Evolutionary conservation across 2,113 vertebrate species (phyloP).

Genomic region (Gymnarchus niloticus): DNA sequence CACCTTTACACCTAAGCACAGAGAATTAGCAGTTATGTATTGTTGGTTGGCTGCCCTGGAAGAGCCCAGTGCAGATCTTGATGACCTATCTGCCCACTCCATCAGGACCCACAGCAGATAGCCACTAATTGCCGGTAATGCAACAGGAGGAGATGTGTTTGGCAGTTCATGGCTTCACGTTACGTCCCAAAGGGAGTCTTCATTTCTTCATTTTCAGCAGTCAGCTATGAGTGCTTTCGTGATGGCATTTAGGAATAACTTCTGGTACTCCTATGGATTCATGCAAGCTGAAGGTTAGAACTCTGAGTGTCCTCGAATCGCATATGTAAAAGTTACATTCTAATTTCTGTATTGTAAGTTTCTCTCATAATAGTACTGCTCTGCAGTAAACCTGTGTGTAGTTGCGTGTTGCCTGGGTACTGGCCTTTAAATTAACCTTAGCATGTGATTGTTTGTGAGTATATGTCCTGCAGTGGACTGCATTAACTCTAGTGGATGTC

Average conservation of each 20-base stretch:
- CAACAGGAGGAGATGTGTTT: neutral
- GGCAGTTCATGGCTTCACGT: neutral
- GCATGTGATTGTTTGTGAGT: no score
- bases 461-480: no score
- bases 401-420: no score
- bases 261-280: neutral
- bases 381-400: no score
- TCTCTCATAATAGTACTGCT: no score
- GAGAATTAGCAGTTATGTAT: slow-evolving; percentile 10
- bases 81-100: slow-evolving; percentile 1
- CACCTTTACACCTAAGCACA: slow-evolving; percentile 6
- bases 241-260: neutral
- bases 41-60: neutral
- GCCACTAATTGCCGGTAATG: neutral
- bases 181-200: neutral
- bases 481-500: neutral
- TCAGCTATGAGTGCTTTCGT: neutral
- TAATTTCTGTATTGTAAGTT: no score
- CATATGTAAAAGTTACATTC: neutral
- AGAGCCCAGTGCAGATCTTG: neutral
- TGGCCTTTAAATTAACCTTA: no score
- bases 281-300: neutral
- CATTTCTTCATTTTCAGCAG: neutral
- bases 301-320: neutral
- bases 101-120: neutral